Evolutionary conservation across 1,140 invertebrate species (phyloP), one percentile per base, ranked within the genome.

Genomic region (Leptinotarsa undecemlineata): DNA sequence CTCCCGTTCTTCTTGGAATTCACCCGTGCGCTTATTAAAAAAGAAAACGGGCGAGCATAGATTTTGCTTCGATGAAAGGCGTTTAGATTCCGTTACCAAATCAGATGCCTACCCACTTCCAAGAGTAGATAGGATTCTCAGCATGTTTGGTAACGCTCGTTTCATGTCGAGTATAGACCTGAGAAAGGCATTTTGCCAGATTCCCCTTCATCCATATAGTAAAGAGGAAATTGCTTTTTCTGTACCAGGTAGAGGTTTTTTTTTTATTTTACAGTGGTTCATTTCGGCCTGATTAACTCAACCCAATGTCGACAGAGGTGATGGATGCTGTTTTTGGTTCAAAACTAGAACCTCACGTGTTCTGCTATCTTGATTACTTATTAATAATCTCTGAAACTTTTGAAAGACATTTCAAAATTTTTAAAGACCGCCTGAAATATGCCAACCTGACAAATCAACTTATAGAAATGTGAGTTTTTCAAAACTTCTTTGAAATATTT

Each of bases 251-350:
- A n/a, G 33, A 42, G 8, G 33, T 11, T 2, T 11, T 42, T 11
- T 42, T 42, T 42, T 42, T 8, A 42, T 11, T 42, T 42, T 11
- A 42, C 33, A 3, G 8, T 11, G 33, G 8, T 42, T 42, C 3
- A 3, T 57, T 57, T 19, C 6, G 51, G 17, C 15, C 63, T 66
- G 14, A 21, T 66, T 1, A 66, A 66, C 20, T 23, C 63, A 66
- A 21, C 63, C 4, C 20, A 66, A n/a, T 13, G 20, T 66, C 20
- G 23, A 33, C 20, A 15, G 14, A 23, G 26, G 20, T n/a, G n/a
- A n/a, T n/a, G n/a, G n/a, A n/a, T n/a, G 15, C 33, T 83, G 19
- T 78, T 26, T n/a, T 20, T 82, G 13, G 48, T 17, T 15, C 48
- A 51, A 51, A 51, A 51, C 48, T 51, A 51, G 14, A 51, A 51